These are phyloP conservation scores for Bombus breviceps DNA, from an alignment of 1,140 invertebrate genomes.

Conservation along the genomic window DNA sequence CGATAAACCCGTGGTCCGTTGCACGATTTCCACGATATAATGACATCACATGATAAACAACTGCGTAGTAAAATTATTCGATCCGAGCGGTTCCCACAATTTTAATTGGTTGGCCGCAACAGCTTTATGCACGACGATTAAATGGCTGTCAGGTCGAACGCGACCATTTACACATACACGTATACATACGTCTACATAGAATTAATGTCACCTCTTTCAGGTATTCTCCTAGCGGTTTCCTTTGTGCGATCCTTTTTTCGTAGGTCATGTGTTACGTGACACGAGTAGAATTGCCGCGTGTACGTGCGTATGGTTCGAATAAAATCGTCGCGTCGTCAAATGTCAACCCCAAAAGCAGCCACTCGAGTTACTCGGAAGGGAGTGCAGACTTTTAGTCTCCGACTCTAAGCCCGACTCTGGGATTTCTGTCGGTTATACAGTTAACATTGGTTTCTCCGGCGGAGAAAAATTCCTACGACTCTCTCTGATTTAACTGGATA, in stretches of 20 bases:
- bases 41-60: not conserved
- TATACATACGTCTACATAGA: constrained; percentile 15
- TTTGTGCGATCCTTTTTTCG: constrained; percentile 51
- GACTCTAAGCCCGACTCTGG: too few relatives aligned
- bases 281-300: constrained; percentile 49
- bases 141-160: constrained; percentile 62
- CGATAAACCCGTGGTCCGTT: not conserved
- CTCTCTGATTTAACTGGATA: not conserved
- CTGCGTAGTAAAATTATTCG: constrained; percentile 23
- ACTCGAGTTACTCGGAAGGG: constrained; percentile 66
- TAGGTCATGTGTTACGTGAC: constrained; percentile 48
- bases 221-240: constrained; percentile 37
- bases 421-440: not conserved
- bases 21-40: constrained; percentile 11
- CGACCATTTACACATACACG: constrained; percentile 17
- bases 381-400: constrained; percentile 15
- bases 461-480: not conserved
- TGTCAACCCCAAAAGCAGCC: constrained; percentile 59
- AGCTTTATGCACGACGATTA: constrained; percentile 58
- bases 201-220: constrained; percentile 67
- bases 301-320: constrained; percentile 32
- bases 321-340: constrained; percentile 63
- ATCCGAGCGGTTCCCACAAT: constrained; percentile 47
- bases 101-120: constrained; percentile 50
- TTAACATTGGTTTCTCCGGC: not conserved